These are phyloP conservation scores for Anarrhichthys ocellatus DNA, from an alignment of 2,113 vertebrate genomes.

Conservation along the genomic window DNA sequence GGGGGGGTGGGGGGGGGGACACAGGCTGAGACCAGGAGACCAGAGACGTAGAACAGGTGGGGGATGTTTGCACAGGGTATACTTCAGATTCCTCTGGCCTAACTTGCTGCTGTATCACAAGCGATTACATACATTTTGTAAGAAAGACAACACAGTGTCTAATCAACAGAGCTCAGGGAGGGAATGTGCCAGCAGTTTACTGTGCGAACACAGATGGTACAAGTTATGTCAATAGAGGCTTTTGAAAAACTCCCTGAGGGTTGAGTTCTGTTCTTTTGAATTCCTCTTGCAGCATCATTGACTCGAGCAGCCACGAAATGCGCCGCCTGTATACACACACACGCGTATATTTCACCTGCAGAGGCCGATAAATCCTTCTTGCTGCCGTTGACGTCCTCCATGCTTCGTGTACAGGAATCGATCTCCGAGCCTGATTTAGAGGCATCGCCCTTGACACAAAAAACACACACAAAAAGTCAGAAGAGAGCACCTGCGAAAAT, in stretches of 20 bases:
- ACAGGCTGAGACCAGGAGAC: neutral
- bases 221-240: slow-evolving; percentile 16
- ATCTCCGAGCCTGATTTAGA: slow-evolving; percentile 92
- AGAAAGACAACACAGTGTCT: slow-evolving; percentile 11
- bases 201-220: slow-evolving; percentile 48
- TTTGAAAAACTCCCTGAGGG: slow-evolving; percentile 16
- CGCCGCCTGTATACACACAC: neutral
- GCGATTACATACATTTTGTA: slow-evolving; percentile 1
- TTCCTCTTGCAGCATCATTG: neutral
- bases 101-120: neutral
- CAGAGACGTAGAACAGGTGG: slow-evolving; percentile 23
- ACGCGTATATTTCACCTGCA: slow-evolving; percentile 83
- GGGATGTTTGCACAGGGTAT: slow-evolving; percentile 4
- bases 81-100: neutral
- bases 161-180: slow-evolving; percentile 25
- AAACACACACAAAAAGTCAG: slow-evolving; percentile 32
- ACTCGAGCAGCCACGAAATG: neutral
- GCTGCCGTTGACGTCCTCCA: slow-evolving; percentile 90
- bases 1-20: neutral
- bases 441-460: slow-evolving; percentile 88
- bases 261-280: slow-evolving; percentile 1
- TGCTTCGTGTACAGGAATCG: slow-evolving; percentile 87
- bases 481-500: slow-evolving; percentile 10
- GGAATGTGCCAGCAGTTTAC: slow-evolving; percentile 15
- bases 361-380: slow-evolving; percentile 89